Evolutionary conservation across 2,797 vertebrate species (phyloP), one percentile per base, ranked within the genome.

Genomic region (Gallinago nigripennis): DNA sequence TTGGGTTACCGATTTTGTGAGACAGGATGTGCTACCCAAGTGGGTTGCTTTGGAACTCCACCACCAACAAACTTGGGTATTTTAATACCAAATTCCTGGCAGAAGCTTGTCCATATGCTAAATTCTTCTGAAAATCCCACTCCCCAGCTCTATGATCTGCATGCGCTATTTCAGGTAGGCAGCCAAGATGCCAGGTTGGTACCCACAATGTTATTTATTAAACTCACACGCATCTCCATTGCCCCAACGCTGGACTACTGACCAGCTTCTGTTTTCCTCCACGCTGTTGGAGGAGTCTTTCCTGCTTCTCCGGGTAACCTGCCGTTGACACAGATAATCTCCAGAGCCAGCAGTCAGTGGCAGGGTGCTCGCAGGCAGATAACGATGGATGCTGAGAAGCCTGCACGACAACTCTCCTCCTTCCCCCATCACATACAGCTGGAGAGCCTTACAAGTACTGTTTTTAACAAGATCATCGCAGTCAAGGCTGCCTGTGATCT

Each of bases 231-330:
- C 18, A 69, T 27, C 45, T 54, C 43, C 60, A 56, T 5, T 45
- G 27, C 23, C 33, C 30, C 65, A 58, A 30, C 39, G 21, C 12
- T 12, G 60, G 37, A 45, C 65, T 69, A 39, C 8, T 8, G 24
- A 77, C 27, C 73, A 83, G 27, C 35, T 61, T 66, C 56, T 60
- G 35, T 53, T 65, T 54, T 63, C 35, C 48, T 37, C 30, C 30
- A n/a, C 0, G 0, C 51, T 70, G n/a, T n/a, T 61, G 0, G 1
- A 75, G 48, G 48, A 12, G 20, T 20, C 48, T 65, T 79, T 45
- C 20, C 77, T 35, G 12, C 41, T 75, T 65, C 46, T 63, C 45
- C 33, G 33, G 39, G 24, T 84, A 50, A 81, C 41, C 30, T 77
- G 53, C n/a, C 1, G 0, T 58, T 75, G 68, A 75, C 79, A 69